Base-by-base conservation (phyloP, 2,797 vertebrate genomes). In the Synanceia verrucosa region DNA sequence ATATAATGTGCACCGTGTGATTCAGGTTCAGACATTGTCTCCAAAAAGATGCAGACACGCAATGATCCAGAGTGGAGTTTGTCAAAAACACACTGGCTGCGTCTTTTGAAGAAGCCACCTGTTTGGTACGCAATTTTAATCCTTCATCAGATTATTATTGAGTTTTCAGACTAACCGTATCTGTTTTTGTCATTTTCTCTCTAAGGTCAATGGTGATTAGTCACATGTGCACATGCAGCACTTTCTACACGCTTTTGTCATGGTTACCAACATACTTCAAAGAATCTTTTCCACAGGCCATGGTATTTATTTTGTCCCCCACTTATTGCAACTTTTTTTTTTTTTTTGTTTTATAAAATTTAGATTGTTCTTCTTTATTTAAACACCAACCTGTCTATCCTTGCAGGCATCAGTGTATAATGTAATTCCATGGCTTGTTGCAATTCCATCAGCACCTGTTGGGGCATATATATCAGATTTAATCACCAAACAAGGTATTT, bases 191-290 rank as follows among this genome's bases (percentile, higher is more conserved):
- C 9, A 1, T 70, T 18, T 6, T 65, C 29, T 76, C n/a, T 55
- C 19, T 23, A 76, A 98, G 97, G 93, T 95, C 96, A 23, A 96
- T 95, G 90, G 88, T 97, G 48, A 58, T 96, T 0, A 90, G 96
- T 57, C 97, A 98, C 89, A 91, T 96, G 61, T 96, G 94, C 2
- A 82, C 89, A 0, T 87, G 88, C 62, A 94, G 96, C 84, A 93
- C 95, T 0, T 92, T 92, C 57, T 96, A 96, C 91, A 94, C 93
- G 0, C 88, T 99, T 18, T 87, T 99, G 33, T 99, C 96, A 64
- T 99, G 97, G 97, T 73, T 98, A 70, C 97, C 97, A 0, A 97
- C 95, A 2, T 99, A 95, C 92, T 99, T 99, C 36, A 94, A 95
- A 74, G 97, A 98, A 64, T 94, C 93, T 1, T 98, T 95, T 86